Evolutionary conservation across 2,888 invertebrate species (phyloP), one percentile per base, ranked within the genome.

Genomic region (Endotricha flammealis): DNA sequence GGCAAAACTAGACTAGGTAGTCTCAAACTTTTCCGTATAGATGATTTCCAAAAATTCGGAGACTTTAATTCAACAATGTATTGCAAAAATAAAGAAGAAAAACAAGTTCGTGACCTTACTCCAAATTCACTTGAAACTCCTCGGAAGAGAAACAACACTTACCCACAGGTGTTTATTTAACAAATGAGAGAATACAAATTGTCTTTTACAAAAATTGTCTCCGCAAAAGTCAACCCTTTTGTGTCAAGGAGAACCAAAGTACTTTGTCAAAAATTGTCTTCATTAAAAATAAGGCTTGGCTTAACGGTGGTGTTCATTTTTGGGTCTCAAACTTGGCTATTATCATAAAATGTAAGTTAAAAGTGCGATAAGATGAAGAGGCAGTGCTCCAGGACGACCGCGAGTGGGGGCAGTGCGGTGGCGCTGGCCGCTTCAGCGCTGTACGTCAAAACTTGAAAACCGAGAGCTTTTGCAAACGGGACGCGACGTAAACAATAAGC

Each of bases 371-470:
- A 35, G 11, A 20, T 7, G 7, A n/a, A 3, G 20, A 20, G 4
- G 6, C 20, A 20, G 20, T 20, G 2, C 20, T 20, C 4, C n/a
- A 20, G 20, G 6, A 7, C 20, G 7, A n/a, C 6, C 6, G 6
- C 7, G 8, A 8, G 20, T 7, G 13, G 12, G 13, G 24, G 32
- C 23, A 7, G 32, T 11, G 12, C 27, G 8, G 10, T 9, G 25
- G 27, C n/a, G 16, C 2, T 6, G 10, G 4, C 14, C 24, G 17
- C 31, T 17, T 22, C 38, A 29, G 41, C 29, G 41, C 35, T 38
- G 38, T 41, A 41, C 31, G 38, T 41, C 41, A 41, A 29, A 29
- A 30, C 22, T 30, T 12, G 20, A 28, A 6, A 23, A 22, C 13
- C 23, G 23, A 4, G 12, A 1, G 14, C 12, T 27, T 27, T n/a